Evolutionary conservation across 2,797 vertebrate species (phyloP).

Genomic region (Iguana delicatissima): DNA sequence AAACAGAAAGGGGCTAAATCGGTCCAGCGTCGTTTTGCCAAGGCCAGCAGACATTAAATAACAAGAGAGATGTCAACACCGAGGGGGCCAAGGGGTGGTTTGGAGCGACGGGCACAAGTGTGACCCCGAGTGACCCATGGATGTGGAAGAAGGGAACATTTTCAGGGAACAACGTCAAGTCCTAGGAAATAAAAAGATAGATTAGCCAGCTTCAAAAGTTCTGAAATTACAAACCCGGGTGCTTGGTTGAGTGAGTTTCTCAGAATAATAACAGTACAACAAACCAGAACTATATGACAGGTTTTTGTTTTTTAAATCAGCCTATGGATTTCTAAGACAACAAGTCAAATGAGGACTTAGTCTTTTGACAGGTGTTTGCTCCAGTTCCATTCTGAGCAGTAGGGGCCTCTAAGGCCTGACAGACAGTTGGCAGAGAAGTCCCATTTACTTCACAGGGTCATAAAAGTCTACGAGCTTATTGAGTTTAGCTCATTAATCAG

Average conservation of each 20-base stretch:
- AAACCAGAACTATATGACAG: background rate
- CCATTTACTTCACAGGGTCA: background rate
- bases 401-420: background rate
- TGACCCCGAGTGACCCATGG: background rate
- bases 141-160: slow-evolving; percentile 6
- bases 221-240: slow-evolving; percentile 24
- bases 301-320: background rate
- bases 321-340: too few relatives aligned
- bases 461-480: background rate
- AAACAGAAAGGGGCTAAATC: slow-evolving; percentile 22
- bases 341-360: background rate
- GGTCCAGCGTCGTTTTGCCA: slow-evolving; percentile 15
- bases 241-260: background rate
- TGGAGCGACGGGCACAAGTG: slow-evolving; percentile 44
- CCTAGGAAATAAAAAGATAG: background rate
- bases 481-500: background rate
- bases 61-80: slow-evolving; percentile 31
- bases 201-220: slow-evolving; percentile 7
- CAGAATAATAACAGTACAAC: background rate
- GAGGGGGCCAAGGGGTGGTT: background rate
- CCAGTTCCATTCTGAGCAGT: background rate
- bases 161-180: background rate
- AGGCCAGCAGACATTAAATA: slow-evolving; percentile 39
- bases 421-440: background rate
- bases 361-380: background rate